These are phyloP conservation scores for Panagrolaimus sp. DNA, from an alignment of 1,140 invertebrate genomes.

Conservation along the genomic window DNA sequence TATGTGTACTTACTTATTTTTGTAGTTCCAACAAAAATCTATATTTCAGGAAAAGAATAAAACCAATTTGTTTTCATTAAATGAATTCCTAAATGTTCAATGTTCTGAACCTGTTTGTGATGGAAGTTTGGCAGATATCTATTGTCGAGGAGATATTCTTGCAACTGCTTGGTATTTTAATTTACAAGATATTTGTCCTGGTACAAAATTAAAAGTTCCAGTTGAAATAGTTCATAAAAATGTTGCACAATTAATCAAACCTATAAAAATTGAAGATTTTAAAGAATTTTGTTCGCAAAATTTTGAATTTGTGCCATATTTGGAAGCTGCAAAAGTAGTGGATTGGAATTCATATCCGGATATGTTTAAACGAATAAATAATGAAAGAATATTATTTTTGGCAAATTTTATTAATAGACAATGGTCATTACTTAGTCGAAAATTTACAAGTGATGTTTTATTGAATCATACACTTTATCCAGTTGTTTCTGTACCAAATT, in stretches of 20 bases:
- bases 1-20: not conserved
- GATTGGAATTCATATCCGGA: conserved; percentile 29
- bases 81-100: conserved; percentile 15
- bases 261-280: conserved; percentile 24
- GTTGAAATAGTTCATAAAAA: conserved; percentile 16
- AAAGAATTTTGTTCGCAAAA: conserved; percentile 33
- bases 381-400: conserved; percentile 40
- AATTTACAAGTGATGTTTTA: conserved; percentile 68
- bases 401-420: conserved; percentile 63
- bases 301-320: conserved; percentile 24
- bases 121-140: conserved; percentile 26
- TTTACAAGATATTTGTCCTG: conserved; percentile 32
- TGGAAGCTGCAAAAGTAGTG: conserved; percentile 22
- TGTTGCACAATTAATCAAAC: not conserved
- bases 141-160: conserved; percentile 28
- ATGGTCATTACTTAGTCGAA: conserved; percentile 75
- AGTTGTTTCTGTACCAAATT: conserved; percentile 78
- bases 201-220: conserved; percentile 20
- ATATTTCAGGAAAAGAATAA: not conserved
- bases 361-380: conserved; percentile 22
- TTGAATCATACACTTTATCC: conserved; percentile 68
- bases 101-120: conserved; percentile 34
- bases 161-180: conserved; percentile 33
- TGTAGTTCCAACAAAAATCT: not conserved
- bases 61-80: not conserved